Conservation (phyloP, 2,888 invertebrate species). For the Hydraecia micacea region DNA sequence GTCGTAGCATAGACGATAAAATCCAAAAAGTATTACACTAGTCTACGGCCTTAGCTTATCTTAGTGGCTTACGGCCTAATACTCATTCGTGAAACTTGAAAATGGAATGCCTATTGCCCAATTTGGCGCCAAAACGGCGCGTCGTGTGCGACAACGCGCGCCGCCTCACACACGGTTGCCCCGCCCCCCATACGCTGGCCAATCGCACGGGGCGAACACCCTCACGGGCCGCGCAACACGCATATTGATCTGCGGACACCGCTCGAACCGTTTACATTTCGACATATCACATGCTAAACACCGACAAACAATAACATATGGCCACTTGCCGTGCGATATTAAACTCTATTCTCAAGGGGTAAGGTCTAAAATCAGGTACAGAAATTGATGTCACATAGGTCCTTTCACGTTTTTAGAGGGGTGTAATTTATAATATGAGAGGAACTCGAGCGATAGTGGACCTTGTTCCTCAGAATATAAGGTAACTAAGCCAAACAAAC, state of each 20-base stretch:
- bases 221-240: conserved; percentile 85
- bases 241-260: conserved; percentile 90
- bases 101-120: conserved; percentile 76
- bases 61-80: conserved; percentile 60
- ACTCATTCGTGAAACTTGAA: conserved; percentile 73
- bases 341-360: conserved; percentile 13
- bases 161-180: conserved; percentile 84
- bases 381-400: conserved; percentile 64
- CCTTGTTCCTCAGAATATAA: conserved; percentile 43
- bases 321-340: conserved; percentile 57
- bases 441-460: conserved; percentile 52
- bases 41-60: conserved; percentile 64
- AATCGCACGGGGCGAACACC: conserved; percentile 88
- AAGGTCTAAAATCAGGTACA: conserved; percentile 63
- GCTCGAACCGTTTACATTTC: conserved; percentile 89
- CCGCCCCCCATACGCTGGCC: conserved; percentile 87
- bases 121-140: conserved; percentile 87
- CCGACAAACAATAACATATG: conserved; percentile 89
- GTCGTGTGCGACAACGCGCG: conserved; percentile 80
- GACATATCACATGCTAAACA: conserved; percentile 90
- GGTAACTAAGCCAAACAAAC: neutral
- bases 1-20: conserved; percentile 56
- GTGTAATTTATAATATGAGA: conserved; percentile 79
- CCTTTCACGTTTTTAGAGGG: conserved; percentile 54
- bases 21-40: conserved; percentile 56